A percentile compares a stretch with the other conserved stretches of the same genome.
phyloP scores from a whole-genome alignment of 2,113 vertebrate species.

The Eonycteris spelaea region DNA sequence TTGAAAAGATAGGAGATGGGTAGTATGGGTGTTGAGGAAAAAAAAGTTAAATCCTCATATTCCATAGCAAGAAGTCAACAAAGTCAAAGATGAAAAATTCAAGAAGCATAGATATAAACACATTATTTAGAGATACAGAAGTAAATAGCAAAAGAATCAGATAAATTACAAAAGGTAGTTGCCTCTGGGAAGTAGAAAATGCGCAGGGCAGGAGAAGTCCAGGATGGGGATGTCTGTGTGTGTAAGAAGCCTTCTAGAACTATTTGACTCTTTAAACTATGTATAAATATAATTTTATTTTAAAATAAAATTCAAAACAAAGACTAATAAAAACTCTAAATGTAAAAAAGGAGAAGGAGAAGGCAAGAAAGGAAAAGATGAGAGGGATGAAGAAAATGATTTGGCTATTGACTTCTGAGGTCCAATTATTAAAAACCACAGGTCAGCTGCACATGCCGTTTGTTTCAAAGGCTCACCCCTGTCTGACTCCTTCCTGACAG shows the following conservation, averaged over 20 bases:
- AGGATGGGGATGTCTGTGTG: background rate
- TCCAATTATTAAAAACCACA: background rate
- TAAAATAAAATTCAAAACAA: constrained; percentile 22
- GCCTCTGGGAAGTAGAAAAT: background rate
- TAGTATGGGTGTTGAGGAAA: background rate
- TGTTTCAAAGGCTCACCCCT: constrained; percentile 48
- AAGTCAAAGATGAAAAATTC: background rate
- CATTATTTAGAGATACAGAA: background rate
- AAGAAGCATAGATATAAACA: background rate
- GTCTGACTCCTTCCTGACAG: constrained; percentile 68
- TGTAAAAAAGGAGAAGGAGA: background rate
- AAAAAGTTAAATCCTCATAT: background rate
- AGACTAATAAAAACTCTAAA: background rate
- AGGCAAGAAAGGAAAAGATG: background rate
- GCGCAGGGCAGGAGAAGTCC: background rate
- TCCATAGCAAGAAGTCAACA: background rate
- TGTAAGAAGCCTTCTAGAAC: background rate
- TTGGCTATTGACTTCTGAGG: rapidly evolving
- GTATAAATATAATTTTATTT: constrained; percentile 11
- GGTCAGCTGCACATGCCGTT: constrained; percentile 46
- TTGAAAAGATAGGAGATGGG: background rate
- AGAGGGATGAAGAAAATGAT: background rate
- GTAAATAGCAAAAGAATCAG: background rate
- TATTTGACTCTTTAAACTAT: background rate
- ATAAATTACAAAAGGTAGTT: background rate